These are phyloP conservation scores for Galeopterus variegatus DNA, from an alignment of 2,113 vertebrate genomes.

Conservation along the genomic window DNA sequence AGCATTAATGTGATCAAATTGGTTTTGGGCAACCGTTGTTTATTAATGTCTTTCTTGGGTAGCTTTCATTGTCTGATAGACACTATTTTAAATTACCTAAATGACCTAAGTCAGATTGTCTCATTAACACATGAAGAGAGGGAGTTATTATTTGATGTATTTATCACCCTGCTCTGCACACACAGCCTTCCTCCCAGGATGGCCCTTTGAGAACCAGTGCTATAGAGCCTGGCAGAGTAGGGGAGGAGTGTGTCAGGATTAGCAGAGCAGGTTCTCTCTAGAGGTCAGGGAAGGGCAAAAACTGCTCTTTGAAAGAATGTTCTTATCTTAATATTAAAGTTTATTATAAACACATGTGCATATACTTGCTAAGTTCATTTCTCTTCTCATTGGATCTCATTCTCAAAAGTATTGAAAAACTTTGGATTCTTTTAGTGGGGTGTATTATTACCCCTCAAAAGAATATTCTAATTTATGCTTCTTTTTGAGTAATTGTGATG, in stretches of 20 bases:
- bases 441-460: neutral
- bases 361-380: neutral
- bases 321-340: neutral
- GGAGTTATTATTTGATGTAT: neutral
- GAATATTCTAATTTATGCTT: neutral
- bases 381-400: neutral
- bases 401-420: neutral
- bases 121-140: neutral
- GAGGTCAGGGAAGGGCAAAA: conserved; percentile 33
- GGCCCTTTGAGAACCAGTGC: neutral
- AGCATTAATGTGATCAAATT: neutral
- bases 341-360: neutral
- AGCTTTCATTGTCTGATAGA: neutral
- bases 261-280: neutral
- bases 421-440: neutral
- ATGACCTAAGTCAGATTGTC: neutral
- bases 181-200: neutral
- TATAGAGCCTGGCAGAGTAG: neutral
- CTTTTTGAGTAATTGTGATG: neutral
- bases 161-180: neutral
- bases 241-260: neutral
- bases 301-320: neutral
- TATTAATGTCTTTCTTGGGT: neutral
- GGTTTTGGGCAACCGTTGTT: neutral
- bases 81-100: conserved; percentile 16